Evolutionary conservation across 2,797 vertebrate genomes (phyloP).

Genomic region (Echiichthys vipera): DNA sequence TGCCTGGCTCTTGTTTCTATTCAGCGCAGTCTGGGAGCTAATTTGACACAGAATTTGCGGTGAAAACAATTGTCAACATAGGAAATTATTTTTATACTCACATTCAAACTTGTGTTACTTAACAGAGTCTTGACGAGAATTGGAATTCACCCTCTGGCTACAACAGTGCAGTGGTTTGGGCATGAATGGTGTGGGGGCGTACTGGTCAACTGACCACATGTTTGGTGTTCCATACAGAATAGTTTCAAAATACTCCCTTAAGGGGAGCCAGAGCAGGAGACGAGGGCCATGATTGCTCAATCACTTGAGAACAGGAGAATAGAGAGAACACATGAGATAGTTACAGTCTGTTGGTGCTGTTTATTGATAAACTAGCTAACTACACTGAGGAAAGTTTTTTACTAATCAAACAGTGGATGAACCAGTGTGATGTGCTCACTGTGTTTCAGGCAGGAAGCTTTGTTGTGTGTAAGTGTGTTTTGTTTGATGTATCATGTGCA

Average conservation of each 20-base stretch:
- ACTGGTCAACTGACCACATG: conserved; percentile 74
- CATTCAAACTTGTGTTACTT: conserved; percentile 35
- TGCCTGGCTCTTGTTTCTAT: conserved; percentile 16
- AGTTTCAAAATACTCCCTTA: conserved; percentile 65
- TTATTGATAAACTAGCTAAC: conserved; percentile 24
- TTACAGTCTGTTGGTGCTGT: conserved; percentile 2
- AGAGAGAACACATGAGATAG: conserved; percentile 17
- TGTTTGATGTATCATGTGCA: conserved; percentile 15
- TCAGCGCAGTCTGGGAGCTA: background rate
- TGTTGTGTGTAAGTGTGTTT: conserved; percentile 13
- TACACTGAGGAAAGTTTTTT: conserved; percentile 13
- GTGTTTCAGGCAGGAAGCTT: conserved; percentile 31
- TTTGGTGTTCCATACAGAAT: conserved; percentile 69
- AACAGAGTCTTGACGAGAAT: conserved; percentile 34
- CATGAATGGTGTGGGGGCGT: conserved; percentile 64
- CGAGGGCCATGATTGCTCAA: conserved; percentile 62
- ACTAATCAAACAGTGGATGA: background rate
- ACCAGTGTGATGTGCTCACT: background rate
- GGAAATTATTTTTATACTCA: conserved; percentile 26
- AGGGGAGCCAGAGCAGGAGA: conserved; percentile 47
- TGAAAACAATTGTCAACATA: background rate
- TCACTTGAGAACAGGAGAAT: conserved; percentile 41
- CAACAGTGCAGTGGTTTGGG: conserved; percentile 63
- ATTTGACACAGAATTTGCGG: conserved; percentile 27
- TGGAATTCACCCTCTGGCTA: conserved; percentile 66